Evolutionary conservation across 92 coral and sea anemone species (phyloP).

Genomic region (Hydrozoanthus gracilis): DNA sequence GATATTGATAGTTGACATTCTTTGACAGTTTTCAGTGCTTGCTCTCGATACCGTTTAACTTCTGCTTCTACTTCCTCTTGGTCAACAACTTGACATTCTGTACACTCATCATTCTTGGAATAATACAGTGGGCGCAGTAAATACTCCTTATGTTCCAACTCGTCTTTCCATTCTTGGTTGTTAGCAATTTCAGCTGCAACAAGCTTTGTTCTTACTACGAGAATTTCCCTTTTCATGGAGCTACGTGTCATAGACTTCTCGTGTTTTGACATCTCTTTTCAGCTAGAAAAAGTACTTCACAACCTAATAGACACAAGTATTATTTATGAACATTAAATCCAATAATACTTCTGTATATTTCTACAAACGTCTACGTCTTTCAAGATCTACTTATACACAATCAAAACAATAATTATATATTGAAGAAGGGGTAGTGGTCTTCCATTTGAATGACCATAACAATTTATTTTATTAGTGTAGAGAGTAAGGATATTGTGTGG

Average conservation of each 20-base stretch:
- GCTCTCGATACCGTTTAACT: constrained; percentile 12
- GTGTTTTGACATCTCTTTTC: constrained; percentile 10
- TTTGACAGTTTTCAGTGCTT: constrained; percentile 13
- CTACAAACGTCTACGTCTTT: constrained; percentile 5
- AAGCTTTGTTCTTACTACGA: constrained; percentile 13
- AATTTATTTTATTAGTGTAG: constrained; percentile 1
- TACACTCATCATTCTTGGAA: constrained; percentile 9
- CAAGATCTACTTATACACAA: constrained; percentile 3
- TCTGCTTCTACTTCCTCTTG: constrained; percentile 15
- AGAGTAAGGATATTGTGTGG: constrained; percentile 5
- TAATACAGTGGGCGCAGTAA: constrained; percentile 15
- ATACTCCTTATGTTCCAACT: constrained; percentile 13
- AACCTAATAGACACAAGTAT: constrained; percentile 3
- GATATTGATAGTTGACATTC: constrained; percentile 10
- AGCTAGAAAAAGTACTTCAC: constrained; percentile 4
- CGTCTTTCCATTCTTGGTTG: constrained; percentile 15
- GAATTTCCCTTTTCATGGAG: constrained; percentile 14
- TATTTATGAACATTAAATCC: constrained; percentile 1
- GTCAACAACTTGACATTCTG: constrained; percentile 6
- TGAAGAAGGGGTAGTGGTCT: constrained; percentile 6
- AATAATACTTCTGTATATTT: constrained; percentile 1
- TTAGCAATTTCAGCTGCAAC: constrained; percentile 7
- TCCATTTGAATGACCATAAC: constrained; percentile 4
- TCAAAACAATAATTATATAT: constrained; percentile 1
- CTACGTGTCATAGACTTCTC: constrained; percentile 15